phyloP scores from a whole-genome alignment of 1,140 invertebrate species.

The Periplaneta americana region DNA sequence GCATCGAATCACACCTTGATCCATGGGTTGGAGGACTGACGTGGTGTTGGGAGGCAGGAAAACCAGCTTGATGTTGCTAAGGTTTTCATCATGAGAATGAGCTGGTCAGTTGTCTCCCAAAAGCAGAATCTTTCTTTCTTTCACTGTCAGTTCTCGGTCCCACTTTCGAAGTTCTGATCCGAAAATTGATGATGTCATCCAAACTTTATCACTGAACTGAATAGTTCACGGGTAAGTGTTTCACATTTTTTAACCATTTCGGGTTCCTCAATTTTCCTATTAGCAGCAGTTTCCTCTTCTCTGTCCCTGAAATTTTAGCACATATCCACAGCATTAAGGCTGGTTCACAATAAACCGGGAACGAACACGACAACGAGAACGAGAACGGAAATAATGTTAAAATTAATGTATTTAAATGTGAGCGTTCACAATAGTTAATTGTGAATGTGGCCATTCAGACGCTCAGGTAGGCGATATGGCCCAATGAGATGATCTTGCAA shows the following conservation, averaged over 20 bases:
- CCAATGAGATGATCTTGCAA: too few species aligned
- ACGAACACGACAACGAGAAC: too few species aligned
- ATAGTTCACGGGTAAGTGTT: constrained; percentile 29
- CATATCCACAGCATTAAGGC: constrained; percentile 34
- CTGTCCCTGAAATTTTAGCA: constrained; percentile 32
- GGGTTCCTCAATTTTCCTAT: constrained; percentile 38
- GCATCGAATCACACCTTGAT: neutral
- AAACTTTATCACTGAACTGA: constrained; percentile 33
- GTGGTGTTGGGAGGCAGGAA: neutral
- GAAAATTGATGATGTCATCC: constrained; percentile 33
- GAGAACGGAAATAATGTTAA: too few species aligned
- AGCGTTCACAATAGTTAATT: too few species aligned
- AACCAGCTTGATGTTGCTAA: neutral
- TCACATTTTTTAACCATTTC: constrained; percentile 34
- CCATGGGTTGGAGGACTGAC: neutral
- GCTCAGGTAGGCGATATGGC: too few species aligned
- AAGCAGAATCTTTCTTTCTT: neutral
- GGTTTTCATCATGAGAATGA: neutral
- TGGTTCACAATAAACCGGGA: too few species aligned
- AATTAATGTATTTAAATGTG: too few species aligned
- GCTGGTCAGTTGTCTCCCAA: too few species aligned
- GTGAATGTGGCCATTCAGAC: too few species aligned
- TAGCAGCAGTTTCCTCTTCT: constrained; percentile 34
- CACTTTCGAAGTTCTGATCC: neutral
- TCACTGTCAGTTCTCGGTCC: neutral